Evolutionary conservation across 2,888 invertebrate species (phyloP).

Genomic region (Schizotus pectinicornis): DNA sequence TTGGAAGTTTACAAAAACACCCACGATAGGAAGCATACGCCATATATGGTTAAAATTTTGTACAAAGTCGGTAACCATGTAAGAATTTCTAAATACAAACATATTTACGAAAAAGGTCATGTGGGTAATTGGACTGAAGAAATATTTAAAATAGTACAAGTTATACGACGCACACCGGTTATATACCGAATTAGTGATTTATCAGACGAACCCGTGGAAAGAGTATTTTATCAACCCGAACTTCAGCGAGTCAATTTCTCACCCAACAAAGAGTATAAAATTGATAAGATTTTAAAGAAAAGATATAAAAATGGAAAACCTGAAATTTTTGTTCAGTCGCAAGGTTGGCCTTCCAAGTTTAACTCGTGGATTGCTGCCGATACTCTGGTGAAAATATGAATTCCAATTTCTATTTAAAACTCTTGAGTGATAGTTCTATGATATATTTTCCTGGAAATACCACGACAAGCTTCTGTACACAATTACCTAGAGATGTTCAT

Average conservation of each 20-base stretch:
- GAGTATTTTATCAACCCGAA: constrained; percentile 37
- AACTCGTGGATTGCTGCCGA: constrained; percentile 33
- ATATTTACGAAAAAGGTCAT: constrained; percentile 34
- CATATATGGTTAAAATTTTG: constrained; percentile 15
- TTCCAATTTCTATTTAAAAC: constrained; percentile 35
- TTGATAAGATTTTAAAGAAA: constrained; percentile 34
- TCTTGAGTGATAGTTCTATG: constrained; percentile 38
- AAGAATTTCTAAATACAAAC: constrained; percentile 23
- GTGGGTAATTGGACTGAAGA: constrained; percentile 37
- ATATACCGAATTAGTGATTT: constrained; percentile 40
- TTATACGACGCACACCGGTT: constrained; percentile 29
- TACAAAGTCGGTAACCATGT: no score
- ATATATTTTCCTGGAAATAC: constrained; percentile 39
- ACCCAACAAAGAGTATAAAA: constrained; percentile 19
- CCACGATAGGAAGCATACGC: constrained; percentile 9
- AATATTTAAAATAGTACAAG: constrained; percentile 36
- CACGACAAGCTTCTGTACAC: constrained; percentile 37
- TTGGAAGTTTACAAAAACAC: constrained; percentile 20
- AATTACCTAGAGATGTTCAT: constrained; percentile 31
- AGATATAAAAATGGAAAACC: constrained; percentile 21
- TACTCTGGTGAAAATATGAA: constrained; percentile 5
- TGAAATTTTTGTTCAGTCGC: constrained; percentile 38
- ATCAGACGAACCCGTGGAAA: constrained; percentile 34
- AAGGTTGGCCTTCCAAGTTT: constrained; percentile 36
- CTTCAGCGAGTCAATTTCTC: constrained; percentile 30